These are phyloP conservation scores for Yoshiicerus persimilis DNA, from an alignment of 1,140 invertebrate species.

Conservation along the genomic window DNA sequence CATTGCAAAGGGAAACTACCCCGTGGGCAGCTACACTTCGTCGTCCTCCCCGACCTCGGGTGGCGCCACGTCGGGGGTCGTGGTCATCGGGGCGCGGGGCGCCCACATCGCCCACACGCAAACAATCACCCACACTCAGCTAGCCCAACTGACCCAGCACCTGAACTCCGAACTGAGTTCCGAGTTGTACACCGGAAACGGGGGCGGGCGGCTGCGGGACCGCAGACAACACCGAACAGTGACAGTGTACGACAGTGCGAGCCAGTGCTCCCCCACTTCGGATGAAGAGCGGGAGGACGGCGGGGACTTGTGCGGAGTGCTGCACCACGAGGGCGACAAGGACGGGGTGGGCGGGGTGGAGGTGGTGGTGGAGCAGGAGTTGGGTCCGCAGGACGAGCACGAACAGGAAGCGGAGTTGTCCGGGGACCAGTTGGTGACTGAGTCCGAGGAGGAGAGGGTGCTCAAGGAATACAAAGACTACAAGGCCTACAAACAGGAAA, in stretches of 20 bases:
- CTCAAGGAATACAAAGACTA: constrained; percentile 17
- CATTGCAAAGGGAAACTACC: not conserved
- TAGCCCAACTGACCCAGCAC: not conserved
- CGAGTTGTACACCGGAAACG: not conserved
- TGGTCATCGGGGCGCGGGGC: not conserved
- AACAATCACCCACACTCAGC: not conserved
- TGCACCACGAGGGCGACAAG: not conserved
- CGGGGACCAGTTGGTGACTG: not conserved
- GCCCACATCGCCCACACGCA: not conserved
- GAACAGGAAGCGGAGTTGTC: not conserved
- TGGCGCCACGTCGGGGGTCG: not conserved
- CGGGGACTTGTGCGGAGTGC: not conserved
- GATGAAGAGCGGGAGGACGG: not conserved
- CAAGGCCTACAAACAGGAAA: not conserved
- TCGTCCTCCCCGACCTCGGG: not conserved
- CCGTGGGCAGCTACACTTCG: not conserved
- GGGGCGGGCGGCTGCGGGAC: not conserved
- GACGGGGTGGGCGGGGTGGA: not conserved
- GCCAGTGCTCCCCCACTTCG: not conserved
- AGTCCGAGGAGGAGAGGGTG: not conserved
- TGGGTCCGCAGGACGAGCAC: not conserved
- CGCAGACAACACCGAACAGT: not conserved
- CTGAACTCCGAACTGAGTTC: not conserved
- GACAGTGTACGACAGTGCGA: not conserved
- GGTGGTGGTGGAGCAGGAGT: not conserved